A percentile compares a stretch with the other conserved stretches of the same genome.
These are phyloP conservation scores for Drosophila picticornis DNA, from an alignment of 2,888 invertebrate genomes.

Conservation along the genomic window DNA sequence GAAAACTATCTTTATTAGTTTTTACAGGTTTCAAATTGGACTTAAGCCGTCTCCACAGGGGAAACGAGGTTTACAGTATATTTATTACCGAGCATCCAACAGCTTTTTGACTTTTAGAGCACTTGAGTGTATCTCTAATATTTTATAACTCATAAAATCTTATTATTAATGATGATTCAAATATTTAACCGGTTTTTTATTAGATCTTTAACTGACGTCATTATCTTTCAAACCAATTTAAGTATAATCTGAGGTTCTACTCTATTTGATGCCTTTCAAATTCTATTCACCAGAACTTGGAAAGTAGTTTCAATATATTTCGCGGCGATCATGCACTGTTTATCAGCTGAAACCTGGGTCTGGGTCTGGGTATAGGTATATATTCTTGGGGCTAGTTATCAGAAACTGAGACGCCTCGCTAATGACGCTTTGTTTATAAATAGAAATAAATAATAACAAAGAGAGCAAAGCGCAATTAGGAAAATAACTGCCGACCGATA, in stretches of 20 bases:
- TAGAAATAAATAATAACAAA: constrained; percentile 13
- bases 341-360: constrained; percentile 24
- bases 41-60: neutral
- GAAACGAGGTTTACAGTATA: neutral
- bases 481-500: constrained; percentile 27
- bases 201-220: neutral
- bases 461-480: constrained; percentile 3
- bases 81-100: neutral
- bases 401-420: constrained; percentile 7
- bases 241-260: neutral
- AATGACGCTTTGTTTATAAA: constrained; percentile 45
- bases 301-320: neutral
- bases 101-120: neutral
- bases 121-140: neutral
- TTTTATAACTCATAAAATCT: neutral
- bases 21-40: neutral
- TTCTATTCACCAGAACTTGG: neutral
- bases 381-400: constrained; percentile 22
- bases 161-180: constrained; percentile 1
- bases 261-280: neutral
- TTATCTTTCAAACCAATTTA: neutral
- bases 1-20: constrained; percentile 5
- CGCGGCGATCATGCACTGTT: neutral
- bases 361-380: neutral
- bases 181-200: neutral